Conservation (phyloP, 2,888 invertebrate species). For the Campoplex capitator region DNA sequence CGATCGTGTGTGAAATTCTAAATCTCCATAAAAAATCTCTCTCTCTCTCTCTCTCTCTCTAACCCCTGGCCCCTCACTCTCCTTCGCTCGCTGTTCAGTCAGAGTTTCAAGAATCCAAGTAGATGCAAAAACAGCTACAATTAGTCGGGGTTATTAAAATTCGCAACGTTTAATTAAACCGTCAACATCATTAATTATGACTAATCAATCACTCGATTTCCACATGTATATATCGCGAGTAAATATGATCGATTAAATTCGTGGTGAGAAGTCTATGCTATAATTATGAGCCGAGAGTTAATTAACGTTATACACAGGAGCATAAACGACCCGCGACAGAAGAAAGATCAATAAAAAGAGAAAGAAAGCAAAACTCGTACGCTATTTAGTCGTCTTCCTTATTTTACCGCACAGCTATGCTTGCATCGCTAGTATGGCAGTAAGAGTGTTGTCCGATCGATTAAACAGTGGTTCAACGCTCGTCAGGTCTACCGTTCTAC, state of each 20-base stretch:
- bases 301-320: constrained; percentile 43
- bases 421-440: constrained; percentile 43
- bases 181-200: background rate
- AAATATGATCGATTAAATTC: constrained; percentile 38
- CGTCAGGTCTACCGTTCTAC: constrained; percentile 54
- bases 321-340: background rate
- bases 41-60: too few relatives aligned
- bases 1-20: too few relatives aligned
- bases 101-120: too few relatives aligned
- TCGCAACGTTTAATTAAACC: background rate
- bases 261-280: constrained; percentile 1
- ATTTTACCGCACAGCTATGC: constrained; percentile 25
- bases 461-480: constrained; percentile 65
- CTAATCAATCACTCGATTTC: constrained; percentile 1
- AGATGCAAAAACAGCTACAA: background rate
- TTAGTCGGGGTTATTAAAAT: background rate
- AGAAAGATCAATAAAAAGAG: background rate
- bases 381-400: constrained; percentile 8
- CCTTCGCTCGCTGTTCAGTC: too few relatives aligned
- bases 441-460: constrained; percentile 64
- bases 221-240: background rate
- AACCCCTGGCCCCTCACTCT: too few relatives aligned
- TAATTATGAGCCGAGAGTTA: constrained; percentile 48
- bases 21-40: too few relatives aligned
- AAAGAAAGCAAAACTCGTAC: background rate